These are phyloP conservation scores for Rattus norvegicus DNA, from an alignment of 2,113 vertebrate species.

Conservation along the genomic window GRCr8 NC_086031.1:83370501-83371000, in stretches of 20 bases:
- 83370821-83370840: neutral
- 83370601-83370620: accelerated
- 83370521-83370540: accelerated
- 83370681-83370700: neutral
- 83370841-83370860: neutral
- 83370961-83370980: neutral
- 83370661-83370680: no score
- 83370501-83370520: accelerated
- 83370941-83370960: no score
- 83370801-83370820: neutral
- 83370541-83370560: neutral
- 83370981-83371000: neutral
- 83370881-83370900: neutral
- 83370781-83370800: neutral
- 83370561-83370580: accelerated
- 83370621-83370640: neutral
- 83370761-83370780: neutral
- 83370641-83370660: no score
- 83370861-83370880: neutral
- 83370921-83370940: neutral
- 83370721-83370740: neutral
- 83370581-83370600: neutral
- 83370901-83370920: neutral
- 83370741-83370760: accelerated
- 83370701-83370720: accelerated